Conservation (phyloP, 1,140 invertebrate genomes). For the Micrasema minimum region DNA sequence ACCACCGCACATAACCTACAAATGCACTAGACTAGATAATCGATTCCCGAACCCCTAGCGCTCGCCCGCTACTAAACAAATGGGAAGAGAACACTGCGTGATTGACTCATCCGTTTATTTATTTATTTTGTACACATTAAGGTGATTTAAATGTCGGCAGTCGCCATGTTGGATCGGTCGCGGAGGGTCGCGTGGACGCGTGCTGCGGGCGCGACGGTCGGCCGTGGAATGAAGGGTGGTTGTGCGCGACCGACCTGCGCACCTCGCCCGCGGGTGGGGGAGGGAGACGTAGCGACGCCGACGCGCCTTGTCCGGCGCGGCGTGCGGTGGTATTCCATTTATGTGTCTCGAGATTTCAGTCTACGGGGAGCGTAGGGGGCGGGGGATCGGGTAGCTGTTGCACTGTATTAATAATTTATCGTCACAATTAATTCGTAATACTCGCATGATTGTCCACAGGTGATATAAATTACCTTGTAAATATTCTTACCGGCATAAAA, state of each 20-base stretch:
- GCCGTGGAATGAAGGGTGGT: conserved; percentile 35
- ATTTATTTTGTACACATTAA: not conserved
- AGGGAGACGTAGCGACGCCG: conserved; percentile 16
- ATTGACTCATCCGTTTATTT: not conserved
- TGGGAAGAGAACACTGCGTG: not conserved
- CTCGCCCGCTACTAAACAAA: not conserved
- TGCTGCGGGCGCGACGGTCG: conserved; percentile 15
- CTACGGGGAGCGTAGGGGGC: too few species aligned
- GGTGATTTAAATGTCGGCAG: conserved; percentile 24
- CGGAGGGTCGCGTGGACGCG: conserved; percentile 18
- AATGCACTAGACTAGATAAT: conserved; percentile 10
- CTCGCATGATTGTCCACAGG: too few species aligned
- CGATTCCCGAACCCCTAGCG: conserved; percentile 1
- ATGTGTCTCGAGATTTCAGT: too few species aligned
- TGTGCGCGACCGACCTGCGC: conserved; percentile 30
- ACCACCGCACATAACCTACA: conserved; percentile 36
- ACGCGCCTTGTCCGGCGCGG: conserved; percentile 2
- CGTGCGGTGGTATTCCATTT: too few species aligned
- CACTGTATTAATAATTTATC: too few species aligned
- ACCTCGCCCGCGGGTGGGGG: conserved; percentile 6
- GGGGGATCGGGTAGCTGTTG: too few species aligned
- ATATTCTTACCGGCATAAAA: too few species aligned
- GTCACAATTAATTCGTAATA: too few species aligned
- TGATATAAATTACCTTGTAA: too few species aligned
- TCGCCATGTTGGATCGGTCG: conserved; percentile 31